A percentile compares a stretch with the other conserved stretches of the same genome.
Conservation (phyloP, 2,113 vertebrate species). For the Festucalex cinctus region DNA sequence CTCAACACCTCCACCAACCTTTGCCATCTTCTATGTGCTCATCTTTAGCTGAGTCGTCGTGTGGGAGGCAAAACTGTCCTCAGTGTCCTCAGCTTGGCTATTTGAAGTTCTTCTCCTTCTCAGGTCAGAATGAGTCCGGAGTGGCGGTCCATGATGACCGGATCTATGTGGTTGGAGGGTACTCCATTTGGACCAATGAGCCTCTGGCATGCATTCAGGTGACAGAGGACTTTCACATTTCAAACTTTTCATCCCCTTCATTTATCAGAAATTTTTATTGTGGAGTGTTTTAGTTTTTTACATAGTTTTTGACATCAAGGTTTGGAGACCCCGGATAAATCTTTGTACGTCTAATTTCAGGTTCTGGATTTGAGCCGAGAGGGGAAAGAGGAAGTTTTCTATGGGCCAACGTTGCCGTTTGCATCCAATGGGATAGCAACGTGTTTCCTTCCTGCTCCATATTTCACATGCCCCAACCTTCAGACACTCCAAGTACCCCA, state of each 20-base stretch:
- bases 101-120: constrained; percentile 37
- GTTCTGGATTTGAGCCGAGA: constrained; percentile 90
- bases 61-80: constrained; percentile 26
- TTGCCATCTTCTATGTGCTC: constrained; percentile 26
- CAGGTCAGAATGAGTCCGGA: constrained; percentile 96
- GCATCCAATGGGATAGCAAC: constrained; percentile 94
- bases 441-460: constrained; percentile 91
- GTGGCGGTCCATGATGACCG: constrained; percentile 91
- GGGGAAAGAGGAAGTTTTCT: constrained; percentile 96
- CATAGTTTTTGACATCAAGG: too few relatives aligned
- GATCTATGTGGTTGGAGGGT: constrained; percentile 97
- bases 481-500: constrained; percentile 95
- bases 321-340: neutral
- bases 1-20: constrained; percentile 9
- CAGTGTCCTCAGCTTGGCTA: constrained; percentile 27
- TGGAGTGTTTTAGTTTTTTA: too few relatives aligned
- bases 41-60: constrained; percentile 23
- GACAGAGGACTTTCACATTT: constrained; percentile 40
- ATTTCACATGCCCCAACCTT: constrained; percentile 90
- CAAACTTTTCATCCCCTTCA: neutral
- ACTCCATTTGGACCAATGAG: constrained; percentile 99
- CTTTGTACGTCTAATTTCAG: constrained; percentile 57
- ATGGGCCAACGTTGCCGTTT: constrained; percentile 91
- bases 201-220: constrained; percentile 98
- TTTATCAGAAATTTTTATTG: too few relatives aligned